A percentile compares a stretch with the other conserved stretches of the same genome.
Evolutionary conservation across 1,140 invertebrate genomes (phyloP).

Genomic region (Galleria mellonella): DNA sequence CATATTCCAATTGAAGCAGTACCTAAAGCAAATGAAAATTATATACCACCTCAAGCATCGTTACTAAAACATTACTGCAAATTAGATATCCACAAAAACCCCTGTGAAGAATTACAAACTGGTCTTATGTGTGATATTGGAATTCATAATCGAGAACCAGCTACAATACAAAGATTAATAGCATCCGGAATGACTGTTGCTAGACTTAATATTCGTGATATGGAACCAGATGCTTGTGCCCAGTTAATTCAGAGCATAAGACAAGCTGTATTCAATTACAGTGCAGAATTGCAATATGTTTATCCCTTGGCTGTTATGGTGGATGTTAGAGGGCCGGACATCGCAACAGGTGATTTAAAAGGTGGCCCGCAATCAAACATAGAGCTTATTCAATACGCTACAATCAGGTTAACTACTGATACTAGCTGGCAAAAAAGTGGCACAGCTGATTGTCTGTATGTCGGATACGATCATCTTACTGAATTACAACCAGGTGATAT

Average conservation of each 20-base stretch:
- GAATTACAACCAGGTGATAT: constrained; percentile 45
- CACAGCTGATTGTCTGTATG: constrained; percentile 52
- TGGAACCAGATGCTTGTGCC: constrained; percentile 57
- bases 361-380: constrained; percentile 40
- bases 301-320: constrained; percentile 66
- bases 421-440: constrained; percentile 55
- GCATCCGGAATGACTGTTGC: constrained; percentile 65
- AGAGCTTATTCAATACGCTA: constrained; percentile 37
- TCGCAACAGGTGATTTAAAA: constrained; percentile 61
- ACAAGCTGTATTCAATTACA: constrained; percentile 66
- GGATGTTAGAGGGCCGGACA: constrained; percentile 63
- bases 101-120: constrained; percentile 59
- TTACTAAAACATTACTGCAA: constrained; percentile 54
- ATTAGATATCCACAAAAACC: constrained; percentile 48
- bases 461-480: constrained; percentile 57
- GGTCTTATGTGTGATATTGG: constrained; percentile 67
- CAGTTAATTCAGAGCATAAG: constrained; percentile 62
- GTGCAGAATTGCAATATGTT: constrained; percentile 59
- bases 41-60: constrained; percentile 24
- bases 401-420: constrained; percentile 51
- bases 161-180: constrained; percentile 54
- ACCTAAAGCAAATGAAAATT: constrained; percentile 27
- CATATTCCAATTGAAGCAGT: constrained; percentile 55
- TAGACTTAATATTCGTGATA: constrained; percentile 49
- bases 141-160: constrained; percentile 44